Evolutionary conservation across 2,797 vertebrate species (phyloP).

Genomic region (Peromyscus nudipes): DNA sequence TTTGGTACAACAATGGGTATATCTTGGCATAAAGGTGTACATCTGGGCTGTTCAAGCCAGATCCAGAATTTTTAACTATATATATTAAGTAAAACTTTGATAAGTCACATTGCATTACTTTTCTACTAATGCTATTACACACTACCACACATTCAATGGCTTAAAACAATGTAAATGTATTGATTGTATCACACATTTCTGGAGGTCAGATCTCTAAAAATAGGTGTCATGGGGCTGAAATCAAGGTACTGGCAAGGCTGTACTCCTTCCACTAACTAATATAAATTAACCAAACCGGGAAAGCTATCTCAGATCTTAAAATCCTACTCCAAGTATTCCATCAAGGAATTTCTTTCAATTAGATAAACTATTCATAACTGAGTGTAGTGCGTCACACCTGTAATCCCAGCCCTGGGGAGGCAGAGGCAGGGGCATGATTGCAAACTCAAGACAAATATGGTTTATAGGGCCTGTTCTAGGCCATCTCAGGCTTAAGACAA

Average conservation of each 20-base stretch:
- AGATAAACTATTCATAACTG: not conserved
- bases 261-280: not conserved
- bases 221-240: not conserved
- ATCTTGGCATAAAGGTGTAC: not conserved
- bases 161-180: not conserved
- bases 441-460: not conserved
- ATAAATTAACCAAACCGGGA: not conserved
- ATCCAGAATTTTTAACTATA: not conserved
- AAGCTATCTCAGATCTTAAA: not conserved
- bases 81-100: not conserved
- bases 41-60: not conserved
- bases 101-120: not conserved
- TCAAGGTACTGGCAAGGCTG: not conserved
- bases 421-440: not conserved
- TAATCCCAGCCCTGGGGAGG: not conserved
- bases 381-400: not conserved
- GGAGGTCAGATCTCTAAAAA: not conserved
- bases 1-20: not conserved
- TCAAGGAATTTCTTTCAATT: slow-evolving; percentile 18
- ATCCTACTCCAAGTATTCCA: not conserved
- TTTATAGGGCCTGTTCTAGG: not conserved
- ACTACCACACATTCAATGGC: not conserved
- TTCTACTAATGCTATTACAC: not conserved
- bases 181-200: not conserved
- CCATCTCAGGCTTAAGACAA: not conserved